These are phyloP conservation scores for Cynopterus brachyotis DNA, from an alignment of 2,113 vertebrate species.

Conservation along the genomic window DNA sequence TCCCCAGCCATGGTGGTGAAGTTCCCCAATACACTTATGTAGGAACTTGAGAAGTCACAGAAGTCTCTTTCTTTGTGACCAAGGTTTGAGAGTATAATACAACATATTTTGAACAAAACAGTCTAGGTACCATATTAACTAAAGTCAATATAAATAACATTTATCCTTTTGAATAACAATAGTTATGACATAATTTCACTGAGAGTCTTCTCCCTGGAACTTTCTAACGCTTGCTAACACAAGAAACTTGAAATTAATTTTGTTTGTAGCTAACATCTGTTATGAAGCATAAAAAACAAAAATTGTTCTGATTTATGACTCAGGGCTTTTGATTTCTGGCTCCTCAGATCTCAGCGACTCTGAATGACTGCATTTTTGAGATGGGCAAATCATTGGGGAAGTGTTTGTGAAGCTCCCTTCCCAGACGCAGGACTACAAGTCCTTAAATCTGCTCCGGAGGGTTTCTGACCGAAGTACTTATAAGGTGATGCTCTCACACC, in stretches of 20 bases:
- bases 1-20: background rate
- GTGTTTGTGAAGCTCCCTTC: background rate
- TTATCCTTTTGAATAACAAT: background rate
- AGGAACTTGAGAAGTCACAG: background rate
- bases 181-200: background rate
- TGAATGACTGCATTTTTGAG: background rate
- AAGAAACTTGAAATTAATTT: constrained; percentile 40
- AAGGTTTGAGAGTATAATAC: background rate
- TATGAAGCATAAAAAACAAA: background rate
- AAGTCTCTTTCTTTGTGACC: background rate
- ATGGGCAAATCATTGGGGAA: background rate
- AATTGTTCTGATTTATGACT: background rate
- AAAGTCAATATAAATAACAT: background rate
- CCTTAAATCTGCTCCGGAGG: background rate
- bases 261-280: background rate
- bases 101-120: background rate
- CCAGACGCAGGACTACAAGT: background rate
- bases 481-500: too few relatives aligned
- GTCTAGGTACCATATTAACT: background rate
- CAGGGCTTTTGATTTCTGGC: background rate
- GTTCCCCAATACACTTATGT: background rate
- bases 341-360: background rate
- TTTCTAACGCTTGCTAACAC: background rate
- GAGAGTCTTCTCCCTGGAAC: background rate
- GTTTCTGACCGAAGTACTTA: background rate